These are phyloP conservation scores for Eudorcas thomsonii DNA, from an alignment of 2,113 vertebrate species.

Conservation along the genomic window DNA sequence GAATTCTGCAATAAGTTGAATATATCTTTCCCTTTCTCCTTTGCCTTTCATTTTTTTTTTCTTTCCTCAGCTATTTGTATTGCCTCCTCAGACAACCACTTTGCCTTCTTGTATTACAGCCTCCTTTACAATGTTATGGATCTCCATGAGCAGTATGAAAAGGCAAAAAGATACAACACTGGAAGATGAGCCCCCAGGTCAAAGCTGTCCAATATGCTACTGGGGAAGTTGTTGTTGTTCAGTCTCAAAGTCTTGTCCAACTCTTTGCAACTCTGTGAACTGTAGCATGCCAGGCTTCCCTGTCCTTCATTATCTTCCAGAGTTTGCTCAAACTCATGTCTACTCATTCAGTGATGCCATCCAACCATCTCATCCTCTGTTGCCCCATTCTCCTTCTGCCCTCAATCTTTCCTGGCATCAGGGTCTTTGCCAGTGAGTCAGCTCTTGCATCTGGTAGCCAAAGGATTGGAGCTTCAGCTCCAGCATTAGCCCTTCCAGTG, in stretches of 20 bases:
- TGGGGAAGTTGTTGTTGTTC: not conserved
- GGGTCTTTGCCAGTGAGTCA: not conserved
- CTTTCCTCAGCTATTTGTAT: not conserved
- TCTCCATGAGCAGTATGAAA: not conserved
- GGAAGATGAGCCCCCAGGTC: not conserved
- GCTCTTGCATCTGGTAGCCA: not conserved
- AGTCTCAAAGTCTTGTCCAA: not conserved
- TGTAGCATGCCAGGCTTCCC: rapidly evolving
- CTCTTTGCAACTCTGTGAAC: not conserved
- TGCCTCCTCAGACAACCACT: not conserved
- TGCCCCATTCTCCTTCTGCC: not conserved
- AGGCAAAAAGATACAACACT: not conserved
- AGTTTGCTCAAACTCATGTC: not conserved
- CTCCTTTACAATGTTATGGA: not conserved
- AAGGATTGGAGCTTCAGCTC: not conserved
- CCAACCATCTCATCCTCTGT: not conserved
- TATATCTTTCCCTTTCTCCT: not conserved
- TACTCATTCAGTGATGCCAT: not conserved
- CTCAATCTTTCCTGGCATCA: not conserved
- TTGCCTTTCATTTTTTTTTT: not conserved
- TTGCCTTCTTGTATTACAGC: not conserved
- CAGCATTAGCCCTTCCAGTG: not conserved
- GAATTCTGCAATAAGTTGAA: not conserved
- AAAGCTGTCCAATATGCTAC: not conserved
- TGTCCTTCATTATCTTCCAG: not conserved